Base-by-base conservation (phyloP, 2,888 invertebrate genomes). In the Lasioglossum oenotherae region DNA sequence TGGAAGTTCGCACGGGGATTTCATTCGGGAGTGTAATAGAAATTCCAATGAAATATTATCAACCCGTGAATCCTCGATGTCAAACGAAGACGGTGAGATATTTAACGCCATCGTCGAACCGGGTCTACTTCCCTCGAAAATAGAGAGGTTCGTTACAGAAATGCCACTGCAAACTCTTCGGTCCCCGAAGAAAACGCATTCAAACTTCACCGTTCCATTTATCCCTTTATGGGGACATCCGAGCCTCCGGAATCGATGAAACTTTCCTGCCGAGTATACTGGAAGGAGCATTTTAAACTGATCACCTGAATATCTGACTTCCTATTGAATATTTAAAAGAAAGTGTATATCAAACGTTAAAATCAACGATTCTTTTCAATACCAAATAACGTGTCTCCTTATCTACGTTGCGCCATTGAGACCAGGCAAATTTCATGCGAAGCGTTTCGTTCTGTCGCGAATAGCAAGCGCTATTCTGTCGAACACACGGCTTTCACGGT, bases 21-120 rank as follows among this genome's bases (percentile, higher is more conserved):
- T 53, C 76, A 71, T 53, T 75, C 41, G 23, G 46, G 35, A 60
- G 49, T 60, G 49, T 46, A 57, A 78, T 80, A 75, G 31, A 67
- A 78, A 49, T 57, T 78, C 46, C 72, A 31, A 44, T 44, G 57
- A 73, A 78, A 57, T 72, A 60, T 71, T 71, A 64, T 64, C 72
- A 44, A 72, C 41, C 41, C 44, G 72, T 44, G 72, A 57, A 75
- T 75, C 57, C 38, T 41, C 41, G 41, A 19, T 19, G 57, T 44
- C 27, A 31, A 23, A 41, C 19, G 57, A 27, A 41, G 27, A 41
- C 44, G 19, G 27, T 31, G 27, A 19, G 72, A 73, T 27, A 73
- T 73, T 73, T 46, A 72, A 72, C n/a, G 27, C 27, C 27, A 73
- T 46, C 46, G 27, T 41, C 16, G 72, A 31, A 44, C 60, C 14